Evolutionary conservation across 2,113 vertebrate genomes (phyloP), one percentile per base, ranked within the genome.

Genomic region (Anguilla rostrata): DNA sequence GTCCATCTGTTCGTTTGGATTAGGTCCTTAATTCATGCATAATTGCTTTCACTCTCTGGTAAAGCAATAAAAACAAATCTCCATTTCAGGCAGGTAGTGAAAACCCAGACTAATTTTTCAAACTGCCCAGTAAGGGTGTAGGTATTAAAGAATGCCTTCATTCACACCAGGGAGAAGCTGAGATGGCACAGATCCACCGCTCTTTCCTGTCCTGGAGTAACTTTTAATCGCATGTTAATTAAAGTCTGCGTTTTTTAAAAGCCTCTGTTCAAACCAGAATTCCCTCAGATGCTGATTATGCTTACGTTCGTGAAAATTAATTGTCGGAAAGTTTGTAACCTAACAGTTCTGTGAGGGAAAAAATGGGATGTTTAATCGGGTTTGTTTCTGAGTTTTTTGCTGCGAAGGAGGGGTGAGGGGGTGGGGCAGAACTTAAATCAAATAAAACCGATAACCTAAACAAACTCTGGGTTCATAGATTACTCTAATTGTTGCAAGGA

Each of bases 1-100:
- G 93, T 95, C 94, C 89, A 95, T 95, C 88, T 92, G 89, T 90
- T 91, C 92, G 92, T 91, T 87, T 81, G 92, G 91, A 93, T 94
- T 91, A 87, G 78, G 78, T 82, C 63, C 87, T 86, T 88, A 89
- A 90, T 85, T 46, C 75, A 87, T 78, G 81, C 78, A 82, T 90
- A 88, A 87, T 86, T 81, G 85, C 53, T 83, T 83, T 75, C 78
- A 83, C 75, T 43, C 87, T 49, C 83, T 89, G 78, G 89, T 49
- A 88, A 90, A 88, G 89, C 92, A 90, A 89, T 91, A 92, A 92
- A 94, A 92, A 94, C 95, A 94, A 89, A 93, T 89, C 86, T 91
- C 86, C 41, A 84, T 85, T 78, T 85, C 91, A 92, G 80, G 86
- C 90, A 86, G 90, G 91, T 89, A 91, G 86, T 86, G 85, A 83